Conservation (phyloP, 2,888 invertebrate genomes). For the Calameuta pallipes region DNA sequence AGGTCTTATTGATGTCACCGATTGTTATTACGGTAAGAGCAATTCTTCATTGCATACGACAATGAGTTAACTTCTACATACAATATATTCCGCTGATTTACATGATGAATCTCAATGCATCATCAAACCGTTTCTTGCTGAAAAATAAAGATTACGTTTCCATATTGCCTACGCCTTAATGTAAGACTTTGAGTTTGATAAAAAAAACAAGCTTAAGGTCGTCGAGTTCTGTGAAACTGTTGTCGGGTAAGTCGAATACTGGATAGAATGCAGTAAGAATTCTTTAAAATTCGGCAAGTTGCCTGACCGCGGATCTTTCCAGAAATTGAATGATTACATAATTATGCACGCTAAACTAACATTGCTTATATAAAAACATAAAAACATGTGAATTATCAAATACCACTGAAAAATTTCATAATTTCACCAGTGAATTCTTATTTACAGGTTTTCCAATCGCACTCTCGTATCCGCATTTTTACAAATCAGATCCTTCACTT, state of each 20-base stretch:
- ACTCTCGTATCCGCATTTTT: constrained; percentile 89
- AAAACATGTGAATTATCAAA: background rate
- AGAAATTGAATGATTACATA: background rate
- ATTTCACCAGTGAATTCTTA: constrained; percentile 3
- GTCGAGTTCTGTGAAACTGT: background rate
- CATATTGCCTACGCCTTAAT: too few relatives aligned
- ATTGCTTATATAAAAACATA: background rate
- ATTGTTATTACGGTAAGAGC: constrained; percentile 82
- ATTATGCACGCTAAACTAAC: background rate
- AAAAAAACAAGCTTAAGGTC: background rate
- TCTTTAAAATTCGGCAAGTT: background rate
- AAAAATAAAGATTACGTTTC: background rate
- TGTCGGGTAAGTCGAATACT: background rate
- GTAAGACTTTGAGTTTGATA: too few relatives aligned
- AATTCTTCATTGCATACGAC: constrained; percentile 1
- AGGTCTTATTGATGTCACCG: constrained; percentile 85
- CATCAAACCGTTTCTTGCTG: background rate
- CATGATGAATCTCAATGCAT: background rate
- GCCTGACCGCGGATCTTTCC: background rate
- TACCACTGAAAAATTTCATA: background rate
- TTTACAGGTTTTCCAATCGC: constrained; percentile 83
- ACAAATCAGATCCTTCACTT: constrained; percentile 76
- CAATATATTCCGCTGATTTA: background rate
- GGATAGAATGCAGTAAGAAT: background rate
- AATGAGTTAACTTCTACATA: background rate